phyloP scores from a whole-genome alignment of 2,797 vertebrate species.

The Tangara arthus region DNA sequence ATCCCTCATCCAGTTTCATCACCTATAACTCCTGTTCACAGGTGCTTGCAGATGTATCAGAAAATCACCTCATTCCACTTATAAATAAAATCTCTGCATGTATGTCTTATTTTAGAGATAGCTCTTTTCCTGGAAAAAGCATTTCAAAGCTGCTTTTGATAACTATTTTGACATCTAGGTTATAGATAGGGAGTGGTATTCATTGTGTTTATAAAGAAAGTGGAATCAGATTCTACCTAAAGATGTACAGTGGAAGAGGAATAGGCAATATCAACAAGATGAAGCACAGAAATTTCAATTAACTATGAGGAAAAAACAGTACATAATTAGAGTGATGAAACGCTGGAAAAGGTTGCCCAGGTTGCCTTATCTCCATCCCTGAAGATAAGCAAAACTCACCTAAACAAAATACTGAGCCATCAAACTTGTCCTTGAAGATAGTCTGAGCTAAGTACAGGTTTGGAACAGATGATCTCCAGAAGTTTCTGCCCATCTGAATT shows the following conservation, averaged over 20 bases:
- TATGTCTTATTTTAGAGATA: not conserved
- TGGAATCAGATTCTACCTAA: not conserved
- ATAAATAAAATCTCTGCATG: not conserved
- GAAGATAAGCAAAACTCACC: not conserved
- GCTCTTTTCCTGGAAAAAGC: not conserved
- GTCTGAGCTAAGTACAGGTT: not conserved
- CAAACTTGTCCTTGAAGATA: not conserved
- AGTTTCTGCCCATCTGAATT: not conserved
- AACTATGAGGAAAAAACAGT: not conserved
- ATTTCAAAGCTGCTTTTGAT: not conserved
- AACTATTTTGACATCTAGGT: not conserved
- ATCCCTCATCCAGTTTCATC: not conserved
- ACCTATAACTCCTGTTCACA: not conserved
- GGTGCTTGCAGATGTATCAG: not conserved
- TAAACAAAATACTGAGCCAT: not conserved
- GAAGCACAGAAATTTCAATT: not conserved
- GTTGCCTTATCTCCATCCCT: not conserved
- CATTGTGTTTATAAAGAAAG: not conserved
- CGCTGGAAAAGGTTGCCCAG: not conserved
- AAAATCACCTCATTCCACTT: not conserved
- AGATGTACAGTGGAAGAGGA: not conserved
- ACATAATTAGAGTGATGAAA: not conserved
- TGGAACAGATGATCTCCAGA: not conserved
- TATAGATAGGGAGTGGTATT: not conserved
- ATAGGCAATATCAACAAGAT: not conserved